Evolutionary conservation across 92 coral and sea anemone genomes (phyloP).

Genomic region (Umimayanthus chanpuru): DNA sequence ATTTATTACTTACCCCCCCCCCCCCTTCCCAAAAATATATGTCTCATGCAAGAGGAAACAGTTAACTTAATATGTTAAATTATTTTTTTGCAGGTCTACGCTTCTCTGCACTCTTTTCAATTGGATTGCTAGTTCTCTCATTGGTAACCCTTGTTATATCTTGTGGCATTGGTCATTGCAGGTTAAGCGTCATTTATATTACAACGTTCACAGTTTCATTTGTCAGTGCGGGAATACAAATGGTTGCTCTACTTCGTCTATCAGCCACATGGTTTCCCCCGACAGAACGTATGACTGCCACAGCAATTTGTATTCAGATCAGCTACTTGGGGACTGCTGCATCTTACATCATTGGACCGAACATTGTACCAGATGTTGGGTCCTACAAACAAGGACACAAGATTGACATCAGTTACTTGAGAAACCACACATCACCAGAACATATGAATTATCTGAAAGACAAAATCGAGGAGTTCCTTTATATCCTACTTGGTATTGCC

Average conservation of each 20-base stretch:
- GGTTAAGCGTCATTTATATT: not conserved
- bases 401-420: constrained; percentile 27
- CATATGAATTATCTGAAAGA: constrained; percentile 7
- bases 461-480: constrained; percentile 44
- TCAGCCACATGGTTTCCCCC: constrained; percentile 68
- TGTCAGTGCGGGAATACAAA: constrained; percentile 17
- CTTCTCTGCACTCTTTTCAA: constrained; percentile 26
- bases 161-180: constrained; percentile 22
- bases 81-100: constrained; percentile 7
- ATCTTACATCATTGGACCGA: constrained; percentile 45
- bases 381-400: constrained; percentile 38
- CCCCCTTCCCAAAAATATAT: no score
- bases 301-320: constrained; percentile 34
- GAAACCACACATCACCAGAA: constrained; percentile 45
- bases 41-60: no score
- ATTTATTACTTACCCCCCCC: no score
- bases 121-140: constrained; percentile 1
- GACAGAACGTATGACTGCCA: constrained; percentile 52
- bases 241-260: constrained; percentile 42
- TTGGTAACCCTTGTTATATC: constrained; percentile 24
- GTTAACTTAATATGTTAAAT: not conserved
- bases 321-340: constrained; percentile 48
- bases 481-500: constrained; percentile 35
- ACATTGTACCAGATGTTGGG: constrained; percentile 50
- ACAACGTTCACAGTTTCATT: not conserved